Percentiles rank a stretch among this genome's conserved stretches.
Evolutionary conservation across 2,113 vertebrate genomes (phyloP).

Genomic region (Calonectris borealis): DNA sequence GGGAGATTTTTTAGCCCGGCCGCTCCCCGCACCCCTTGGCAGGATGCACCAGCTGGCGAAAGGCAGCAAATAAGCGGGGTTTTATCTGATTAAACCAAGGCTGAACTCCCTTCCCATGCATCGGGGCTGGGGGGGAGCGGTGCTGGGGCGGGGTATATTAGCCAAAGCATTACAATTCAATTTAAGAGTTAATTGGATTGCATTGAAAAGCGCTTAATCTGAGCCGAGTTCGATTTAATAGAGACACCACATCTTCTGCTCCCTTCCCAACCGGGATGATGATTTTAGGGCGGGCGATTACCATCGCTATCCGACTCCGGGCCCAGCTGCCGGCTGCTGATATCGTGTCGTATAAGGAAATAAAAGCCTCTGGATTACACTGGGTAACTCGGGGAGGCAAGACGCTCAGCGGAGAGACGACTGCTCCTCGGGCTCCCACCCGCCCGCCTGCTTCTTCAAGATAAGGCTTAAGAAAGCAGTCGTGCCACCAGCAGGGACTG

Average conservation of each 20-base stretch:
- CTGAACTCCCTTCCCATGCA: conserved; percentile 37
- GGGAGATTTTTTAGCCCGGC: neutral
- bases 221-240: neutral
- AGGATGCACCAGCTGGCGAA: neutral
- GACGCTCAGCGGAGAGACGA: neutral
- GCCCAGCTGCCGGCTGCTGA: conserved; percentile 29
- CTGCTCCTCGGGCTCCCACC: neutral
- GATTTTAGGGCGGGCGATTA: neutral
- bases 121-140: rapidly evolving
- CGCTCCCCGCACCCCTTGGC: too few relatives aligned
- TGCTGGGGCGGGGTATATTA: neutral
- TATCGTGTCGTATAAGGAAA: conserved; percentile 1
- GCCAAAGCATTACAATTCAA: conserved; percentile 37
- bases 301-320: neutral
- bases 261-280: neutral
- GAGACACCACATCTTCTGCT: neutral
- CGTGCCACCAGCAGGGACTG: neutral
- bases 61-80: conserved; percentile 2
- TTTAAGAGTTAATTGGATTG: conserved; percentile 71
- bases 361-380: conserved; percentile 32
- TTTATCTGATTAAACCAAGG: conserved; percentile 73
- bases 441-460: neutral
- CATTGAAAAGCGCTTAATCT: conserved; percentile 63
- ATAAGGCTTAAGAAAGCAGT: conserved; percentile 14
- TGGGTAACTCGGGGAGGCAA: neutral